Base-by-base conservation (phyloP, 2,888 invertebrate species). In the Meteorus colon region DNA sequence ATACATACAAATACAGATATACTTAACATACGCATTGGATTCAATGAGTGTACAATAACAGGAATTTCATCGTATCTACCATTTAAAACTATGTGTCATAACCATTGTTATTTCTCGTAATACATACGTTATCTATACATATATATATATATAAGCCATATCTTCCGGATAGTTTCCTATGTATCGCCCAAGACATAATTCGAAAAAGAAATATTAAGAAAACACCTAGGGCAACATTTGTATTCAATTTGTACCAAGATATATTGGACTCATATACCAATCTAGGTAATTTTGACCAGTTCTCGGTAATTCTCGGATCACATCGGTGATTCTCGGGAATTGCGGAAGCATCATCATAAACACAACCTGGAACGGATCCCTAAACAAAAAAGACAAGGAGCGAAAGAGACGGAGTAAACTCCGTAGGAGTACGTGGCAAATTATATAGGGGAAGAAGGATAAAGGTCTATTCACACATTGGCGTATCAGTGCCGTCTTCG, bases 11-110 rank as follows among this genome's bases (percentile, higher is more conserved):
- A 41, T n/a, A 34, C 12, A 10, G 10, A 14, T 45, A 45, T 14
- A n/a, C 5, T 16, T 48, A 16, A 48, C 48, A 24, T 55, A 55
- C n/a, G n/a, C 10, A 55, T 55, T 19, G 10, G 1, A 19, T 19
- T 55, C n/a, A 55, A 55, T 19, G 55, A 55, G 6, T 55, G 55
- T 55, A 55, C 55, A 19, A 55, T 55, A 55, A 55, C 19, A n/a
- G n/a, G 55, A 55, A 55, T 55, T 55, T 55, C n/a, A 55, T 55
- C 55, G 55, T 55, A 19, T 55, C 19, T 55, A 55, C n/a, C 19
- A 55, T 55, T 55, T 55, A 19, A 55, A 55, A 19, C 19, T 24
- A 55, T 55, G 55, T 55, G 55, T 55, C 55, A 55, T 55, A n/a
- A 55, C 55, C 19, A 55, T 55, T 19, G 19, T 55, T 55, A 55